Conservation (phyloP, 1,140 invertebrate genomes). For the Homarus americanus region DNA sequence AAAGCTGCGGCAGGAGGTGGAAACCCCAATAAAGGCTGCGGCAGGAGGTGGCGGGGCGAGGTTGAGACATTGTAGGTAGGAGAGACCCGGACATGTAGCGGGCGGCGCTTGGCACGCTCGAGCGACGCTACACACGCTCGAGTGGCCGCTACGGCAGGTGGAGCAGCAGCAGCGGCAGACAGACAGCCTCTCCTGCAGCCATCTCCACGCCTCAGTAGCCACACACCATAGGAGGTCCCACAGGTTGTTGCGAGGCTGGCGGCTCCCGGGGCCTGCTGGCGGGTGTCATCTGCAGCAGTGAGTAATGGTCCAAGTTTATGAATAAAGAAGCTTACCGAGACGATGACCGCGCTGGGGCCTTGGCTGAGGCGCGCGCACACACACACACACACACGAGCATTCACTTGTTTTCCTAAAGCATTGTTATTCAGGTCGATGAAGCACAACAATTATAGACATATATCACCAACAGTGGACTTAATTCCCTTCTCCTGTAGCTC, state of each 20-base stretch:
- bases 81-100: background rate
- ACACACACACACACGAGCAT: too few relatives aligned
- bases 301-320: constrained; percentile 47
- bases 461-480: too few relatives aligned
- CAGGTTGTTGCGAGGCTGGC: constrained; percentile 25
- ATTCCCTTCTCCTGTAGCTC: too few relatives aligned
- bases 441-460: too few relatives aligned
- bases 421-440: too few relatives aligned
- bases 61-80: background rate
- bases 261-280: background rate
- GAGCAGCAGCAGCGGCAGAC: background rate
- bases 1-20: too few relatives aligned
- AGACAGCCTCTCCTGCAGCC: background rate
- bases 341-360: background rate
- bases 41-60: background rate
- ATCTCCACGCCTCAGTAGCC: background rate
- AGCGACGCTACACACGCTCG: background rate
- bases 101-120: background rate
- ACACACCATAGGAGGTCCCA: background rate
- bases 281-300: constrained; percentile 13
- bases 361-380: too few relatives aligned
- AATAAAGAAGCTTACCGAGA: constrained; percentile 50
- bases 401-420: too few relatives aligned
- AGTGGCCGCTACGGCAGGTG: background rate
- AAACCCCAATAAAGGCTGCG: too few relatives aligned